These are phyloP conservation scores for Thyatira batis DNA, from an alignment of 2,888 invertebrate genomes.

Conservation along the genomic window DNA sequence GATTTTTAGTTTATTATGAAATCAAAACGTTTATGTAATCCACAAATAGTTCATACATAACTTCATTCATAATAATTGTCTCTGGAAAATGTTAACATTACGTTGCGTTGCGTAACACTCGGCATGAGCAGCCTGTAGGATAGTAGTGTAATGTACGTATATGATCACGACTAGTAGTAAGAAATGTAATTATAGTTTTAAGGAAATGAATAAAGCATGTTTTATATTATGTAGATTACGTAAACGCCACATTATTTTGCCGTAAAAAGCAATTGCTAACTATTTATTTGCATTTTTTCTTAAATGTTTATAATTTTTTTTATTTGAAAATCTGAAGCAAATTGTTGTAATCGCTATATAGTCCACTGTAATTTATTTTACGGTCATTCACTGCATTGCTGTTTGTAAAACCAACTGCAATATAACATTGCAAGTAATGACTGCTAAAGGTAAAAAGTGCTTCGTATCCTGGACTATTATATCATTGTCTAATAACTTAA, in stretches of 20 bases:
- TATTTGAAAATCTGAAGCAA: conserved; percentile 60
- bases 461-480: conserved; percentile 64
- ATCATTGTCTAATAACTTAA: conserved; percentile 61
- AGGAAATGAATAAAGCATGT: conserved; percentile 76
- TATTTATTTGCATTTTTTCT: conserved; percentile 81
- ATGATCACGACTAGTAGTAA: conserved; percentile 67
- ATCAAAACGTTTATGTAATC: conserved; percentile 29
- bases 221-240: conserved; percentile 79
- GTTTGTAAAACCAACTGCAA: conserved; percentile 9
- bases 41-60: conserved; percentile 27
- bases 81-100: conserved; percentile 13
- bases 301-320: conserved; percentile 78
- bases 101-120: conserved; percentile 44
- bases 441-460: conserved; percentile 43
- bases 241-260: conserved; percentile 73
- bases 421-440: conserved; percentile 47
- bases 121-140: conserved; percentile 62
- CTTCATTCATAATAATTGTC: conserved; percentile 13
- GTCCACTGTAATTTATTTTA: conserved; percentile 35
- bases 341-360: conserved; percentile 71
- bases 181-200: conserved; percentile 76
- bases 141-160: conserved; percentile 63
- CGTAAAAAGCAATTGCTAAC: conserved; percentile 67
- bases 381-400: conserved; percentile 37
- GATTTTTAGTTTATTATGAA: conserved; percentile 20